These are phyloP conservation scores for Nyctibius grandis DNA, from an alignment of 2,797 vertebrate species.

Conservation along the genomic window DNA sequence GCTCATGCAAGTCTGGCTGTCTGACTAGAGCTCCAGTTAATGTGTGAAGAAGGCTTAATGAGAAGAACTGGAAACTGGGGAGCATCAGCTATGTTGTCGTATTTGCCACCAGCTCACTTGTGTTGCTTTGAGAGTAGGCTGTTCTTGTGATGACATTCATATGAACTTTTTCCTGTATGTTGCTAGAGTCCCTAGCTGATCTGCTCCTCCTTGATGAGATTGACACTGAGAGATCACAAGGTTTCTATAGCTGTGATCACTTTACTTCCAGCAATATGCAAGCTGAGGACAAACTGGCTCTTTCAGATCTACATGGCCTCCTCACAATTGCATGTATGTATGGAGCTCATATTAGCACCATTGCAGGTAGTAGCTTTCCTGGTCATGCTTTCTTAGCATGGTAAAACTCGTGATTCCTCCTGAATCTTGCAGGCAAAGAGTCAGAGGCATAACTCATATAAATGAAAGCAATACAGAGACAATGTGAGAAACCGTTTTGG, in stretches of 20 bases:
- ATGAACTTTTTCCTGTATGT: not conserved
- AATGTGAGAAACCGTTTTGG: not conserved
- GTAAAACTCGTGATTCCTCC: not conserved
- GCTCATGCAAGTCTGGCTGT: not conserved
- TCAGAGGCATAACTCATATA: not conserved
- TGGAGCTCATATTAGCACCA: not conserved
- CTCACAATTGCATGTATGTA: not conserved
- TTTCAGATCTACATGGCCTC: not conserved
- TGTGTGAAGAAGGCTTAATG: not conserved
- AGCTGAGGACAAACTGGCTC: not conserved
- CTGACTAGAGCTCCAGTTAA: not conserved
- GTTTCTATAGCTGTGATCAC: not conserved
- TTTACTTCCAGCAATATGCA: not conserved
- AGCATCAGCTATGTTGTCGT: not conserved
- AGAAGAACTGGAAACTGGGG: not conserved
- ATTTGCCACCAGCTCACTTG: not conserved
- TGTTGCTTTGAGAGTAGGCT: not conserved
- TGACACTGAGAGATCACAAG: not conserved
- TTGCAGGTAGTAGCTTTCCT: not conserved
- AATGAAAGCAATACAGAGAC: not conserved
- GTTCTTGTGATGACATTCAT: not conserved
- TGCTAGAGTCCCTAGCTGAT: not conserved
- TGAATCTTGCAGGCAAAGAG: not conserved
- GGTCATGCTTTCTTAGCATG: not conserved
- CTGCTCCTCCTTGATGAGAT: not conserved